These are phyloP conservation scores for Phania funesta DNA, from an alignment of 2,888 invertebrate species.

Conservation along the genomic window DNA sequence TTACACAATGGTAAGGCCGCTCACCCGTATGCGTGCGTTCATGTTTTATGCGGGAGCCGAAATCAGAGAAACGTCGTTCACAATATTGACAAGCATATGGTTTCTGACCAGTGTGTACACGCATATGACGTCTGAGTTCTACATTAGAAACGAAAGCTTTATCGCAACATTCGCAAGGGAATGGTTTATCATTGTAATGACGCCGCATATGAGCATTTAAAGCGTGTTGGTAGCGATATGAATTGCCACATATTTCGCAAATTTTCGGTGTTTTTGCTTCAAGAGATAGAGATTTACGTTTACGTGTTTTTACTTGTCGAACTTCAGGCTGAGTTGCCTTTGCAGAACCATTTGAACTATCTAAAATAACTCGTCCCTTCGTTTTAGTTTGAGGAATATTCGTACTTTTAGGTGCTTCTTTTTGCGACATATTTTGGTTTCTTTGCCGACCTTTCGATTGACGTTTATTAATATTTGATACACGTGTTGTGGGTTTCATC, in stretches of 20 bases:
- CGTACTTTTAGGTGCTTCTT: neutral
- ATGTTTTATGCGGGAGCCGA: slow-evolving; percentile 80
- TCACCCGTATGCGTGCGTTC: slow-evolving; percentile 80
- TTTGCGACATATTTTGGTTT: neutral
- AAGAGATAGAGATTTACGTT: slow-evolving; percentile 48
- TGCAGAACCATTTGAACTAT: neutral
- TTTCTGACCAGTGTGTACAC: slow-evolving; percentile 80
- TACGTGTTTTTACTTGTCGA: slow-evolving; percentile 47
- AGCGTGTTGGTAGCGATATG: slow-evolving; percentile 79
- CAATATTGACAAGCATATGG: slow-evolving; percentile 79
- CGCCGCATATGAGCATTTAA: slow-evolving; percentile 79
- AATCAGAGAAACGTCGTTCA: slow-evolving; percentile 79
- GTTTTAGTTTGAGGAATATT: neutral
- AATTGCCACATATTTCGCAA: slow-evolving; percentile 80
- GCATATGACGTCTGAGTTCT: slow-evolving; percentile 79
- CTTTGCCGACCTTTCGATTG: neutral
- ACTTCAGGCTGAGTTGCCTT: neutral
- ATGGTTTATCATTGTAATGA: slow-evolving; percentile 78
- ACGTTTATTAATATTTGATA: neutral
- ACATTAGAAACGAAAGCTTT: slow-evolving; percentile 80
- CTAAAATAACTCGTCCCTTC: neutral
- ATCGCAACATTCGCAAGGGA: slow-evolving; percentile 78
- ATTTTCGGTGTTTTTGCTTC: slow-evolving; percentile 74
- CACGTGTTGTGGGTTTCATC: neutral
- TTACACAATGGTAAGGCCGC: slow-evolving; percentile 76